A percentile compares a stretch with the other conserved stretches of the same genome.
These are phyloP conservation scores for Amblyraja radiata DNA, from an alignment of 2,797 vertebrate species.

Conservation along the genomic window DNA sequence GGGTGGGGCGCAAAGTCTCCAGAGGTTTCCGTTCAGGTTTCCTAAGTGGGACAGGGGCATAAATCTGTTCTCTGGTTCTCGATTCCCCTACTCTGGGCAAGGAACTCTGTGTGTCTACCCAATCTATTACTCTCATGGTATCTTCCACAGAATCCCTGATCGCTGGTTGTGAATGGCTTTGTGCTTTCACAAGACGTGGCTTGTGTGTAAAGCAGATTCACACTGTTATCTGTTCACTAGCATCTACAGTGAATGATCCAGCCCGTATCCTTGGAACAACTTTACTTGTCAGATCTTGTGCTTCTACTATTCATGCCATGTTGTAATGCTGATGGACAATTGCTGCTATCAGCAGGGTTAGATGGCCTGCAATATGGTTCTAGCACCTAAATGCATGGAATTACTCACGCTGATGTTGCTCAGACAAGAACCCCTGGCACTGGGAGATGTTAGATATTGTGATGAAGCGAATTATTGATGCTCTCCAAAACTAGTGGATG, in stretches of 20 bases:
- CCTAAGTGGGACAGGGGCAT: too few species aligned
- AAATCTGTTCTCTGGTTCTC: too few species aligned
- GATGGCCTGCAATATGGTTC: neutral
- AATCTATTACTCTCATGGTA: too few species aligned
- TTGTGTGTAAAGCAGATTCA: neutral
- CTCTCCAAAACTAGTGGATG: neutral
- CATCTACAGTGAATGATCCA: neutral
- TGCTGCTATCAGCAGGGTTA: neutral
- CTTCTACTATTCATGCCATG: neutral
- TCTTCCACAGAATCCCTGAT: neutral
- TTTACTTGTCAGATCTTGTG: neutral
- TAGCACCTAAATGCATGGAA: neutral
- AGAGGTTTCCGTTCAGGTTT: too few species aligned
- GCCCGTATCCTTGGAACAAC: neutral
- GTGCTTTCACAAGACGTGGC: neutral
- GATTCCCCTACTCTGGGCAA: too few species aligned
- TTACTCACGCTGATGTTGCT: neutral
- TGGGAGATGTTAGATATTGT: neutral
- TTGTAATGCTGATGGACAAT: conserved; percentile 15
- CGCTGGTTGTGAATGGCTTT: neutral
- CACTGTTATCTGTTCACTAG: neutral
- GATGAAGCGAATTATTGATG: neutral
- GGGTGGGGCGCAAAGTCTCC: too few species aligned
- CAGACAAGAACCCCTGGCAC: neutral
- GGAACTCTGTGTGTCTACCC: too few species aligned